Evolutionary conservation across 1,140 invertebrate species (phyloP).

Genomic region (Drosophila chauvacae): DNA sequence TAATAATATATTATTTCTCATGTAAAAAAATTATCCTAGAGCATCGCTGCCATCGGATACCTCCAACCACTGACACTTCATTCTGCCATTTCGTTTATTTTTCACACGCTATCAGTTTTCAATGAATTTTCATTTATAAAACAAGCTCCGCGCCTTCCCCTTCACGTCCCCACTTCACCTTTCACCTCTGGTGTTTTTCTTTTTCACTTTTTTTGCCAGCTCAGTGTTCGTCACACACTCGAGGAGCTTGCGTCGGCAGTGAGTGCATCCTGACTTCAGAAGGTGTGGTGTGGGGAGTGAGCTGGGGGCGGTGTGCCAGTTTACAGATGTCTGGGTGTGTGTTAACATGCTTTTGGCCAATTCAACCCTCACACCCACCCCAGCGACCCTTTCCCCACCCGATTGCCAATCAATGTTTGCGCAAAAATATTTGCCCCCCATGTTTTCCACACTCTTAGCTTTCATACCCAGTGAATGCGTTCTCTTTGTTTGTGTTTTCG

Average conservation of each 20-base stretch:
- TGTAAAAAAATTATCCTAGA: background rate
- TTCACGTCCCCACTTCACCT: constrained; percentile 16
- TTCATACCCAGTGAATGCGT: constrained; percentile 27
- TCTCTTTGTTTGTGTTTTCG: constrained; percentile 66
- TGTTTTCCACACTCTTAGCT: constrained; percentile 76
- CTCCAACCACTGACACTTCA: constrained; percentile 52
- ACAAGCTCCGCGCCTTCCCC: constrained; percentile 16
- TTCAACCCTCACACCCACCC: background rate
- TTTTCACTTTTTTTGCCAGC: constrained; percentile 33
- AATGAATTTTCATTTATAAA: constrained; percentile 78
- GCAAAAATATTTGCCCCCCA: constrained; percentile 76
- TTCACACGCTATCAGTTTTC: constrained; percentile 80
- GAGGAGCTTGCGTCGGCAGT: constrained; percentile 34
- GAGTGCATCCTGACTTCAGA: constrained; percentile 62
- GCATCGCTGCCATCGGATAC: constrained; percentile 28
- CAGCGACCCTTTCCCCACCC: constrained; percentile 4
- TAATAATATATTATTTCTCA: too few relatives aligned
- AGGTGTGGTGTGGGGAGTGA: background rate
- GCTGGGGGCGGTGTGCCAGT: constrained; percentile 21
- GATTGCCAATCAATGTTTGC: constrained; percentile 81
- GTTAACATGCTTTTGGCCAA: constrained; percentile 41
- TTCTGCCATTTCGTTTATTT: constrained; percentile 75
- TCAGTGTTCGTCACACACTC: constrained; percentile 47
- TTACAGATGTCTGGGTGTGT: constrained; percentile 51
- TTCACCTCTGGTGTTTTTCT: constrained; percentile 24